Base-by-base conservation (phyloP, 2,797 vertebrate genomes). In the Limnodromus scolopaceus region DNA sequence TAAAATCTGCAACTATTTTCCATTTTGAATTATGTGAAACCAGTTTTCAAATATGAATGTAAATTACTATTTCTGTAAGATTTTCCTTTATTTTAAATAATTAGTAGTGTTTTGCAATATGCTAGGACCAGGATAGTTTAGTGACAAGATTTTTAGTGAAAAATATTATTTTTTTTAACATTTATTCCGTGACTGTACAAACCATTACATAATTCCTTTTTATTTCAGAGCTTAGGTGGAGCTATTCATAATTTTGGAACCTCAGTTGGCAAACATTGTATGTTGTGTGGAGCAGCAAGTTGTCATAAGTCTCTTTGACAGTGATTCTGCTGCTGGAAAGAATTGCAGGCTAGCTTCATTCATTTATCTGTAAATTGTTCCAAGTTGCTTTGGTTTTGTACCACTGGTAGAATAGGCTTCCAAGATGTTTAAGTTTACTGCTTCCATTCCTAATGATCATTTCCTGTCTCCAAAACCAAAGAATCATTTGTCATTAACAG, bases 1-100 rank as follows among this genome's bases (percentile, higher is more conserved):
- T 90, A 90, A 94, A 94, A 92, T 81, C 51, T 70, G 17, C 19
- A 75, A 71, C 28, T 65, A 48, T 55, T 97, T 92, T 80, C 58
- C 24, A 10, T 57, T 81, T 66, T 54, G 16, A 81, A 55, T 72
- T 63, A 57, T 7, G 14, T 84, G 45, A 68, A 20, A 13, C 10
- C 16, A 12, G 16, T 91, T 95, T 94, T 89, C 84, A 96, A 74
- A 63, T 74, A 77, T 2, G 14, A 77, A 71, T 13, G 1, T 65
- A n/a, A 87, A 75, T 65, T 3, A 51, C 49, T 60, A 5, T 17
- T 90, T 57, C 41, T 54, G 30, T 55, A 41, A 57, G 25, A 23
- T 51, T 43, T 54, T 46, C 24, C 19, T 58, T 84, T 4, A 19
- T 84, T 88, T 93, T 39, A 88, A 85, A 88, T 76, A 84, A 84